Evolutionary conservation across 1,140 invertebrate genomes (phyloP), one percentile per base, ranked within the genome.

Genomic region (Drosophila tani): DNA sequence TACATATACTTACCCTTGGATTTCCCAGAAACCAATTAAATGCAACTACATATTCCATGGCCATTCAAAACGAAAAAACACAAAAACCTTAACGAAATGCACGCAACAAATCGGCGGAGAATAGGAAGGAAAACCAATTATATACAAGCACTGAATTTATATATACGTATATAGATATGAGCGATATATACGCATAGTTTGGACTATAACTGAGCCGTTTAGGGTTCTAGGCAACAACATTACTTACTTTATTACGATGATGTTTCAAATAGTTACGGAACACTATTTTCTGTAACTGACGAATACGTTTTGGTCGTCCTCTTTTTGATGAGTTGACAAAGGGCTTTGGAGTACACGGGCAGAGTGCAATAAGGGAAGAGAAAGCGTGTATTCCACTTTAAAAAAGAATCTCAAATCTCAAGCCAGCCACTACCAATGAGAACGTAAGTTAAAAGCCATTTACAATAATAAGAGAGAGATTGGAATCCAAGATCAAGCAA

Each of bases 111-210:
- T 80, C 83, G 62, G 60, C 56, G 68, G 53, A 62, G 63, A 58
- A 35, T 5, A 57, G 41, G 41, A 70, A 45, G 63, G 63, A 65
- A 60, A 55, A 35, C 67, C 68, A 69, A 68, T 81, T 83, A 83
- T 68, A 87, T 63, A 87, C 62, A 90, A 87, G 81, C 84, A 88
- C 81, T 88, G 85, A 90, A 85, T 90, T 90, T 85, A 90, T 85
- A 84, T 82, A 80, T 67, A 81, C 70, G 57, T 82, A 66, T 82
- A 65, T 70, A 82, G 29, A 51, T 73, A 60, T 66, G 69, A 73
- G 38, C 66, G 53, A 71, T 83, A 74, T 78, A 81, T 75, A 60
- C 68, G 53, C 53, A 73, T 85, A 70, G 62, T 84, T 78, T 68
- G 65, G 82, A 84, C 64, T 75, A 79, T 55, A 75, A 75, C 51